Evolutionary conservation across 2,113 vertebrate species (phyloP).

Genomic region (Sturnira hondurensis): DNA sequence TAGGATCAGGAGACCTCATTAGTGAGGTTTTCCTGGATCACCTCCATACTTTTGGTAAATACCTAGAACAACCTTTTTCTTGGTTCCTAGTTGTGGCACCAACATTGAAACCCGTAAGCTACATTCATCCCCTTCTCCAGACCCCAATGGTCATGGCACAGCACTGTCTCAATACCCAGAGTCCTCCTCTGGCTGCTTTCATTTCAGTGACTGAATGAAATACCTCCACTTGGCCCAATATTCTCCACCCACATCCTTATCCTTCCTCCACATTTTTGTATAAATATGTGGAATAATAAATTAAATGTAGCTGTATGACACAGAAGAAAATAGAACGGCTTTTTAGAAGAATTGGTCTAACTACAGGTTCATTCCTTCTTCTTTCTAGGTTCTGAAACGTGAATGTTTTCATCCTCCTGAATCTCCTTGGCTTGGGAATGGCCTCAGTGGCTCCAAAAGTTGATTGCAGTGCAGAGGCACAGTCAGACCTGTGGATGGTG

Average conservation of each 20-base stretch:
- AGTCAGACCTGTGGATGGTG: conserved; percentile 88
- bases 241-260: background rate
- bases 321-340: background rate
- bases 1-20: background rate
- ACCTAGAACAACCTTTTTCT: background rate
- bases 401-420: conserved; percentile 61
- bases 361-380: background rate
- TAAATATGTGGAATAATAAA: background rate
- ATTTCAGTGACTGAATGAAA: background rate
- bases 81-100: background rate
- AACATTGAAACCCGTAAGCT: background rate
- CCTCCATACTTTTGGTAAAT: background rate
- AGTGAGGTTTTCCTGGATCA: background rate
- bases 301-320: background rate
- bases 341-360: background rate
- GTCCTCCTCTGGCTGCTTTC: background rate
- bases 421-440: conserved; percentile 76
- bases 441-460: conserved; percentile 77
- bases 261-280: background rate
- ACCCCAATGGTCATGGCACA: background rate
- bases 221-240: background rate
- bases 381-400: conserved; percentile 68
- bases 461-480: conserved; percentile 81
- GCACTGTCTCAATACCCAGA: background rate
- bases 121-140: background rate